Percentiles rank a stretch among this genome's conserved stretches.
Evolutionary conservation across 2,888 invertebrate species (phyloP).

Genomic region (Nysson spinosus): DNA sequence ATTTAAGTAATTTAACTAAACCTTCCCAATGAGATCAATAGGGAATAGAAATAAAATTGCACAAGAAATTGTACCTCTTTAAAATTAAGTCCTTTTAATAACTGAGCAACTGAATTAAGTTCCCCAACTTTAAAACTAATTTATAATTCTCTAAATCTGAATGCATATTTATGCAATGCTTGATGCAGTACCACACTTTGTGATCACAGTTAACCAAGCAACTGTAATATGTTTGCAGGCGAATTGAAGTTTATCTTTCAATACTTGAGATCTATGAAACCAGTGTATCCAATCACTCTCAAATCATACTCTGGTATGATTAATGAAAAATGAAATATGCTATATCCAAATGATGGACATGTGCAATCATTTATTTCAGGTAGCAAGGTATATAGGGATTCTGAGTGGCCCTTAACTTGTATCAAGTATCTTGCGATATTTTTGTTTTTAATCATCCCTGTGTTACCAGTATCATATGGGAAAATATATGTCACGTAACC

Average conservation of each 20-base stretch:
- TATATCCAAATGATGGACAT: conserved; percentile 81
- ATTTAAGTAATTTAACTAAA: neutral
- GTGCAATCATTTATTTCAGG: conserved; percentile 84
- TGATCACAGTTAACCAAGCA: conserved; percentile 79
- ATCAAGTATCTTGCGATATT: conserved; percentile 77
- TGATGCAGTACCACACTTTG: conserved; percentile 64
- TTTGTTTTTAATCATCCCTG: conserved; percentile 34
- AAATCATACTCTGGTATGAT: neutral
- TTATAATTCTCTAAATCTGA: conserved; percentile 80
- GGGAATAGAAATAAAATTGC: neutral
- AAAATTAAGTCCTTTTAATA: conserved; percentile 91
- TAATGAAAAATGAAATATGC: neutral
- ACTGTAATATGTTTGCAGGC: conserved; percentile 86
- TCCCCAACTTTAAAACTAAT: conserved; percentile 89
- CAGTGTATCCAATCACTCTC: neutral
- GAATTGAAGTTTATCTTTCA: conserved; percentile 78
- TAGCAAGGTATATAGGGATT: conserved; percentile 82
- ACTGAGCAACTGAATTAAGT: conserved; percentile 88
- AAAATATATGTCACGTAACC: conserved; percentile 79
- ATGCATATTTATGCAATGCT: conserved; percentile 63
- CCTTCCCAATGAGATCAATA: neutral
- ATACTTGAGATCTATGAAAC: conserved; percentile 77
- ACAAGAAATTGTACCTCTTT: conserved; percentile 83
- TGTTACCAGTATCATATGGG: conserved; percentile 54
- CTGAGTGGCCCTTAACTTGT: conserved; percentile 80